Evolutionary conservation across 2,888 invertebrate genomes (phyloP), one percentile per base, ranked within the genome.

Genomic region (Onthophagus sagittarius): DNA sequence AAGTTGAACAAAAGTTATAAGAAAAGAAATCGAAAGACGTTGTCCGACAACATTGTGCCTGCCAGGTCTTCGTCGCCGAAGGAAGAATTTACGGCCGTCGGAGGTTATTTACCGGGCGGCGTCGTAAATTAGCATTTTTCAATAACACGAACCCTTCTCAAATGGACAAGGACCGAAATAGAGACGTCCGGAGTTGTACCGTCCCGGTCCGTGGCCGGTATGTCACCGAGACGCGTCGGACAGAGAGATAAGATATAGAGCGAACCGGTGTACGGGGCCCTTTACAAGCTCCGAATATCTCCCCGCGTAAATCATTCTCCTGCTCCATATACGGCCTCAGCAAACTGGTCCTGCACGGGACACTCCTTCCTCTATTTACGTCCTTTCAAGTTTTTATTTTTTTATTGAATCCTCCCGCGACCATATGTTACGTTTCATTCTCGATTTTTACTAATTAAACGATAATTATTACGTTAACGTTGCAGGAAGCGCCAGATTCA

Each of bases 211-310:
- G 76, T 76, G 76, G 75, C 79, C 76, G 78, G 80, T 80, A 79
- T 79, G 79, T 80, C 80, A 80, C 80, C 78, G 77, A 77, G 78
- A 76, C 77, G 75, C 72, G 78, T 76, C 79, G 77, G 79, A 79
- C 79, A 79, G 77, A 74, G 76, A 81, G 84, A 84, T 84, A 84
- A 84, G 84, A 84, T 84, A 83, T 79, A 83, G 82, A 83, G 80
- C 81, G 79, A 81, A 81, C 81, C 80, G 80, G 80, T 82, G 82
- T 83, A 83, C 82, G 81, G 75, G 79, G 79, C 80, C 78, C 79
- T 81, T 82, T 83, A 84, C 83, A 84, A 83, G 82, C 79, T 81
- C 81, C 84, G 83, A 83, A 84, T 84, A 84, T 84, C 84, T 82
- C 78, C 79, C 78, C 74, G 80, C 81, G 83, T 84, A 84, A 84